Percentiles rank a stretch among this genome's conserved stretches.
Conservation (phyloP, 2,113 vertebrate species). For the Pycnonotus jocosus region DNA sequence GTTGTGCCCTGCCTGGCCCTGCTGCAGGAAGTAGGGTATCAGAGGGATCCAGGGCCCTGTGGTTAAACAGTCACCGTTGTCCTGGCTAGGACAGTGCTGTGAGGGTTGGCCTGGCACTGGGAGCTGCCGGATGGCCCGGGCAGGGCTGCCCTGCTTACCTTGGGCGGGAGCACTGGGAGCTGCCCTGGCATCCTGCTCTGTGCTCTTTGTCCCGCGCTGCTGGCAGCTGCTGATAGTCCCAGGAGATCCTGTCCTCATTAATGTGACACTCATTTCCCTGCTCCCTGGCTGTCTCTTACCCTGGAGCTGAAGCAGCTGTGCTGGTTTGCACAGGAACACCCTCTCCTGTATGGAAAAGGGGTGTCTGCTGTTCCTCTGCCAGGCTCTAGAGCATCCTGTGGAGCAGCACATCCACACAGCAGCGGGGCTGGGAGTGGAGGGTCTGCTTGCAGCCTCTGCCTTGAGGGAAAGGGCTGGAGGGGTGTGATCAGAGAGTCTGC, state of each 20-base stretch:
- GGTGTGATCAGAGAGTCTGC: neutral
- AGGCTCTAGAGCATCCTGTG: neutral
- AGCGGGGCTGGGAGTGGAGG: rapidly evolving
- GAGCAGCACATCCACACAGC: neutral
- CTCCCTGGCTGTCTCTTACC: neutral
- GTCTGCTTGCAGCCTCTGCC: neutral
- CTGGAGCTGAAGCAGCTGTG: neutral
- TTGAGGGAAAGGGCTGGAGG: neutral
- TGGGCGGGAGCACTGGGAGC: neutral
- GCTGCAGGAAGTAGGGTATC: neutral
- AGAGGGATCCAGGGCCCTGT: neutral
- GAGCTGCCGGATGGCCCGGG: rapidly evolving
- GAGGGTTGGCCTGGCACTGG: neutral
- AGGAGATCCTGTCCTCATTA: neutral
- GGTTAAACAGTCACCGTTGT: neutral
- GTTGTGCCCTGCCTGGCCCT: neutral
- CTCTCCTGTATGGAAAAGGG: rapidly evolving
- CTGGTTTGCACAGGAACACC: neutral
- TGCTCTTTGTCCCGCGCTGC: neutral
- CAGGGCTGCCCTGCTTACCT: neutral
- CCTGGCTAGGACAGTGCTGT: neutral
- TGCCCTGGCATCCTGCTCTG: neutral
- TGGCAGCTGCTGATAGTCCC: neutral
- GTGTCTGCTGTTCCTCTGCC: neutral
- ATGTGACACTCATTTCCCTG: neutral